Base-by-base conservation (phyloP, 64 coral and sea anemone species). In the Catalaphyllia jardinei region DNA sequence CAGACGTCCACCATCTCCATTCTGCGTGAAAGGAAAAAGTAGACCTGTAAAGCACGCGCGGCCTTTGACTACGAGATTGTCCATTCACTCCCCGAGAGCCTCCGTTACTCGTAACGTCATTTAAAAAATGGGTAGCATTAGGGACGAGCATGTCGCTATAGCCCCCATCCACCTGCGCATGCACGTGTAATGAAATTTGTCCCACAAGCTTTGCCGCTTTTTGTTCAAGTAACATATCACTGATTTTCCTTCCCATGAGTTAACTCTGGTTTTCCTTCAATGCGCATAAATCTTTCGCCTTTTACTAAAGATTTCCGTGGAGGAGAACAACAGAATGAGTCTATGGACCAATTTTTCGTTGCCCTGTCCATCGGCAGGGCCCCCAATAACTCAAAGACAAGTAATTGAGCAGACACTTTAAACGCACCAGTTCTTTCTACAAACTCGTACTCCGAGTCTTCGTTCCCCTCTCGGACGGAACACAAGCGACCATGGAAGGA, bases 231-330 rank as follows among this genome's bases (percentile, higher is more conserved):
- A n/a, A 15, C 10, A 73, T 33, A 31, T 10, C 29, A 13, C 29
- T 29, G 3, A 30, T 15, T 30, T 8, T 31, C 29, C 25, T 2
- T 28, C 10, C 33, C 0, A 46, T 0, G 0, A 3, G 14, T 1
- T 15, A 73, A 33, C 74, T 77, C 74, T 77, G 74, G 74, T 77
- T 77, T 77, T 77, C 74, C 74, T 77, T 77, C 74, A 77, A 11
- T 9, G 49, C 74, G 74, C 4, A 77, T n/a, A 77, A 77, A 77
- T 77, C 74, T 77, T 77, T 77, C 74, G 74, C 74, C 74, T 77
- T 77, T 77, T 77, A 94, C 92, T 94, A 88, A 94, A 94, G 89
- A 95, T 95, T 87, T 91, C 93, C 93, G 93, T 95, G 93, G 84
- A 95, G 89, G 83, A 86, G 93, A 87, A 91, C 88, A 94, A 87